Conservation (phyloP, 2,888 invertebrate species). For the Ormyrus labotus region DNA sequence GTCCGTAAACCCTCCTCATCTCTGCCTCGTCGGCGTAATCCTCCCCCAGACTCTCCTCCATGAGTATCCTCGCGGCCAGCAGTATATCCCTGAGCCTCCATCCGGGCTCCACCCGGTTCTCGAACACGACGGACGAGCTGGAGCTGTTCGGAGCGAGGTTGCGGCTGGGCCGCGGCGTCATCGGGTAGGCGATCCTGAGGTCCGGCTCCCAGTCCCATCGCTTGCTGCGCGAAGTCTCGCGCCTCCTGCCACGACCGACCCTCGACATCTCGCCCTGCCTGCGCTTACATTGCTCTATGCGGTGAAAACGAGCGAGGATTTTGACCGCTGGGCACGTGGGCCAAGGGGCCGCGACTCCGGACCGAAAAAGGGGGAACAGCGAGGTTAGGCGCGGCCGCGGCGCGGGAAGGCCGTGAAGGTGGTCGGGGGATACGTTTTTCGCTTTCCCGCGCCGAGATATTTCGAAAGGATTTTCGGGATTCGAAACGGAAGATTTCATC, state of each 20-base stretch:
- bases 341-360: no score
- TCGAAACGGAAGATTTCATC: no score
- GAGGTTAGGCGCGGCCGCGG: no score
- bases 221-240: background rate
- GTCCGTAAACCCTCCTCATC: slow-evolving; percentile 84
- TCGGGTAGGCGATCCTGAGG: slow-evolving; percentile 51
- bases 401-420: no score
- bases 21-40: slow-evolving; percentile 80
- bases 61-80: slow-evolving; percentile 67
- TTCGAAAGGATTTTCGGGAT: no score
- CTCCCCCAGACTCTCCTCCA: slow-evolving; percentile 27
- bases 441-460: no score
- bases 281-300: no score
- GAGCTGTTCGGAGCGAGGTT: slow-evolving; percentile 56
- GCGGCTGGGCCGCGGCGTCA: slow-evolving; percentile 56
- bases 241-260: background rate
- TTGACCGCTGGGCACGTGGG: no score
- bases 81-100: slow-evolving; percentile 70
- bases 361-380: no score
- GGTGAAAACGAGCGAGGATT: no score
- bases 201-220: slow-evolving; percentile 66
- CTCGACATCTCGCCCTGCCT: background rate
- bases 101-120: slow-evolving; percentile 64
- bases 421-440: no score
- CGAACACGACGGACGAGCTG: slow-evolving; percentile 60